Percentiles rank a stretch among this genome's conserved stretches.
Conservation (phyloP, 2,797 vertebrate species). For the Enteromius trimaculatus region DNA sequence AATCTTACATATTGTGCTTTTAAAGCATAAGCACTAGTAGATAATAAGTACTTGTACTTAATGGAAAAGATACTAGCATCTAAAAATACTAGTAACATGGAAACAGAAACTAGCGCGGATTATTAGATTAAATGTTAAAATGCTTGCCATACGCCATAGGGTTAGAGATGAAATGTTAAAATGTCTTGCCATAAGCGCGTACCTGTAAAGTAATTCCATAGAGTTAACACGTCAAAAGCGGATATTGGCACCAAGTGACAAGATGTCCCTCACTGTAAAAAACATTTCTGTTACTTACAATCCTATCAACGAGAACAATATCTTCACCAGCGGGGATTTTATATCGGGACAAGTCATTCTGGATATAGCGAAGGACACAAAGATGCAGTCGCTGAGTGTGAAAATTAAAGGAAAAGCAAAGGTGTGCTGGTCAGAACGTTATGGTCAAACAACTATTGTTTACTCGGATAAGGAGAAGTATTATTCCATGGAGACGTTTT, state of each 20-base stretch:
- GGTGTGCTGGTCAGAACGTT: constrained; percentile 59
- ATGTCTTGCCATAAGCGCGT: too few species aligned
- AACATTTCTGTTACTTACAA: constrained; percentile 65
- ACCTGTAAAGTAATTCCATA: neutral
- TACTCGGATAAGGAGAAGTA: constrained; percentile 67
- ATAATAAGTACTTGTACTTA: too few species aligned
- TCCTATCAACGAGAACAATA: constrained; percentile 60
- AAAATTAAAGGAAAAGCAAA: constrained; percentile 74
- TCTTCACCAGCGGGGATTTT: constrained; percentile 66
- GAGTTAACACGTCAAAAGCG: neutral
- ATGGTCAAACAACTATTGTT: neutral
- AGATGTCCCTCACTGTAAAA: constrained; percentile 65
- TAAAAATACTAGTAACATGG: too few species aligned
- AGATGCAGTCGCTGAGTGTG: constrained; percentile 63
- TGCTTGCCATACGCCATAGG: too few species aligned
- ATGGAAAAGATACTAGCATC: too few species aligned
- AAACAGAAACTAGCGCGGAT: too few species aligned
- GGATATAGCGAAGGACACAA: constrained; percentile 62
- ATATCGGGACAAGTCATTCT: constrained; percentile 66
- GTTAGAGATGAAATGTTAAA: too few species aligned
- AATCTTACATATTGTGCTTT: too few species aligned
- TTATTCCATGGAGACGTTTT: constrained; percentile 65
- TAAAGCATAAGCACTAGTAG: too few species aligned
- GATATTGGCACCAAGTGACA: neutral
- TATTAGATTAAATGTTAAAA: too few species aligned